phyloP scores from a whole-genome alignment of 2,888 invertebrate genomes.

The Tenthredo notha region DNA sequence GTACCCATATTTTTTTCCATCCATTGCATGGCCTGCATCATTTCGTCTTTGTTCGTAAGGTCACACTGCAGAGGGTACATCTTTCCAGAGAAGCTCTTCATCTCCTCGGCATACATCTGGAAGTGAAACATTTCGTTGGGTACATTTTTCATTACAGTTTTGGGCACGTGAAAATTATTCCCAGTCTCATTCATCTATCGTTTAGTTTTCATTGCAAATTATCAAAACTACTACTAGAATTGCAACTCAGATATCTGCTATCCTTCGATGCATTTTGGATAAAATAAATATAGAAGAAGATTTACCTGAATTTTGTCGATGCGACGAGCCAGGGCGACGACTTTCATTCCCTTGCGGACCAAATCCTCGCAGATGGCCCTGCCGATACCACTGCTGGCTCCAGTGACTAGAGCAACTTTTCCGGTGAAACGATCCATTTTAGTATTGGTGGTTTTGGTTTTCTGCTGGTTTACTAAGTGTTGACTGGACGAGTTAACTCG shows the following conservation, averaged over 20 bases:
- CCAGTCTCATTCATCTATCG: not conserved
- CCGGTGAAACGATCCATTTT: conserved; percentile 46
- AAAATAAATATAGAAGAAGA: conserved; percentile 27
- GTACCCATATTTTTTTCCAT: conserved; percentile 79
- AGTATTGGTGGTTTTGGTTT: conserved; percentile 14
- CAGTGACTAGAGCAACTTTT: conserved; percentile 48
- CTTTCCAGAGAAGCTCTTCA: conserved; percentile 68
- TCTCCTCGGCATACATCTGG: conserved; percentile 62
- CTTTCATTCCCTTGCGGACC: conserved; percentile 68
- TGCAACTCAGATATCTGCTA: not conserved
- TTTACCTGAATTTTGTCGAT: conserved; percentile 72
- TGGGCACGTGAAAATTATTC: not conserved
- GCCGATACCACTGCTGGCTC: conserved; percentile 46
- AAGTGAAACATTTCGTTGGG: not conserved
- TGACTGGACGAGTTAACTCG: conserved; percentile 31
- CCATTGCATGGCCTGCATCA: conserved; percentile 79
- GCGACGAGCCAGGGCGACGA: conserved; percentile 76
- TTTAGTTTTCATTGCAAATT: not conserved
- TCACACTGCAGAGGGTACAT: conserved; percentile 79
- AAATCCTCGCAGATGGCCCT: conserved; percentile 36
- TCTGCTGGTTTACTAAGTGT: not conserved
- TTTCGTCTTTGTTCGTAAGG: conserved; percentile 79
- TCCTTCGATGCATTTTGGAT: not conserved
- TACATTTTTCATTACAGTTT: not conserved
- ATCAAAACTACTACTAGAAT: not conserved